Evolutionary conservation across 2,888 invertebrate genomes (phyloP).

Genomic region (Cephus spinipes): DNA sequence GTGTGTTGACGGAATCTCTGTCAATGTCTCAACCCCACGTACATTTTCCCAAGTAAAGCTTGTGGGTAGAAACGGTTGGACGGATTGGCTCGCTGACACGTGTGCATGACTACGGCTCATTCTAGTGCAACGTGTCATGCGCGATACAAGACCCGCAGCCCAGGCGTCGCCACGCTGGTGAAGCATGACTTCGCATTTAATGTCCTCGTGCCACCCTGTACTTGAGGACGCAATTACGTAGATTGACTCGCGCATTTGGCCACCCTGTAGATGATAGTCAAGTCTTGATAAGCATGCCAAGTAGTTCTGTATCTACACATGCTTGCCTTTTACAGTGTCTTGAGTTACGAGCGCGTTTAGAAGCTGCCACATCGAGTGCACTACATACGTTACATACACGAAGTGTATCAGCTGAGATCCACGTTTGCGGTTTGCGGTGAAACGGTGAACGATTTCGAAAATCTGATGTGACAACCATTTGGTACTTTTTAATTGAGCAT

Average conservation of each 20-base stretch:
- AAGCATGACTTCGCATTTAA: constrained; percentile 2
- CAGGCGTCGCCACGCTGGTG: constrained; percentile 5
- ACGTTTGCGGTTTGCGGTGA: too few relatives aligned
- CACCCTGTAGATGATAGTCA: constrained; percentile 20
- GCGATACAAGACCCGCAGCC: not conserved
- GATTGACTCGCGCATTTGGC: constrained; percentile 26
- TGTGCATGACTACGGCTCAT: constrained; percentile 24
- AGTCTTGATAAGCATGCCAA: constrained; percentile 33
- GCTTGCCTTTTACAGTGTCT: too few relatives aligned
- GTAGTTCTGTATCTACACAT: constrained; percentile 14
- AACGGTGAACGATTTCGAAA: too few relatives aligned
- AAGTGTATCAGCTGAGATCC: too few relatives aligned
- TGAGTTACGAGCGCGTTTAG: not conserved
- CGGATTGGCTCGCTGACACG: constrained; percentile 3
- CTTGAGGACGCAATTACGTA: constrained; percentile 25
- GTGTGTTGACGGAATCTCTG: not conserved
- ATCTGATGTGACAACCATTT: too few relatives aligned
- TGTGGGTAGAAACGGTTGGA: not conserved
- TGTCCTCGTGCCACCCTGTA: constrained; percentile 1
- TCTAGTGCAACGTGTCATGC: constrained; percentile 8
- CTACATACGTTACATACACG: not conserved
- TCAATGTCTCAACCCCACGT: not conserved
- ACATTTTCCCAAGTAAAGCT: not conserved
- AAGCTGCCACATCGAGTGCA: not conserved
- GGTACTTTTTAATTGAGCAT: too few relatives aligned